A percentile compares a stretch with the other conserved stretches of the same genome.
Conservation (phyloP, 2,888 invertebrate species). For the Tricholauxania praeusta region DNA sequence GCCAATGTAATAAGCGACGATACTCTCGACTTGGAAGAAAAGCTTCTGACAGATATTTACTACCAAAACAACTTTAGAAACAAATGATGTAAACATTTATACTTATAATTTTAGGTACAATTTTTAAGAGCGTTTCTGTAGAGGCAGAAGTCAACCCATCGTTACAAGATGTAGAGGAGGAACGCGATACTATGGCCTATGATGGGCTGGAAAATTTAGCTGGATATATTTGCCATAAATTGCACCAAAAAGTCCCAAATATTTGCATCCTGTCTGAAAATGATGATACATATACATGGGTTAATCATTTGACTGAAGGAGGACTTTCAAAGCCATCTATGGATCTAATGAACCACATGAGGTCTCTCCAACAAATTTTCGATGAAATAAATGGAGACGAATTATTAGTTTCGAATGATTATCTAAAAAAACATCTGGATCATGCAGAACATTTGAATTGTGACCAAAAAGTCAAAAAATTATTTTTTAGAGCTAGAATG, state of each 20-base stretch:
- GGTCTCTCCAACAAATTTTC: too few species aligned
- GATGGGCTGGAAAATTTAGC: slow-evolving; percentile 21
- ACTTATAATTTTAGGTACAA: background rate
- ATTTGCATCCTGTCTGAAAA: slow-evolving; percentile 1
- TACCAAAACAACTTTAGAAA: background rate
- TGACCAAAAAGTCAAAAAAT: too few species aligned
- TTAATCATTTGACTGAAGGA: too few species aligned
- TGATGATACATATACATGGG: too few species aligned
- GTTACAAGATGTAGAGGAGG: background rate
- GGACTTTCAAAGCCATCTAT: too few species aligned
- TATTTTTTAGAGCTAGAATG: too few species aligned
- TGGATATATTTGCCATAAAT: slow-evolving; percentile 20
- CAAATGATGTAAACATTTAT: background rate
- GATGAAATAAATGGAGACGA: too few species aligned
- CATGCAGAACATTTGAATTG: too few species aligned
- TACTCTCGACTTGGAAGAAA: slow-evolving; percentile 27
- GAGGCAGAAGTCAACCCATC: background rate
- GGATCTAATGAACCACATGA: too few species aligned
- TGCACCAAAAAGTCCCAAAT: background rate
- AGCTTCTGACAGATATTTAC: background rate
- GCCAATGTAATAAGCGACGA: slow-evolving; percentile 28
- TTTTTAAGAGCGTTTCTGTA: slow-evolving; percentile 1
- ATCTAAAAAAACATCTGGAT: too few species aligned
- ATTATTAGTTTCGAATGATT: too few species aligned
- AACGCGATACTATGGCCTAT: slow-evolving; percentile 2